Evolutionary conservation across 2,888 invertebrate species (phyloP), one percentile per base, ranked within the genome.

Genomic region (Lamellibrachia columna): DNA sequence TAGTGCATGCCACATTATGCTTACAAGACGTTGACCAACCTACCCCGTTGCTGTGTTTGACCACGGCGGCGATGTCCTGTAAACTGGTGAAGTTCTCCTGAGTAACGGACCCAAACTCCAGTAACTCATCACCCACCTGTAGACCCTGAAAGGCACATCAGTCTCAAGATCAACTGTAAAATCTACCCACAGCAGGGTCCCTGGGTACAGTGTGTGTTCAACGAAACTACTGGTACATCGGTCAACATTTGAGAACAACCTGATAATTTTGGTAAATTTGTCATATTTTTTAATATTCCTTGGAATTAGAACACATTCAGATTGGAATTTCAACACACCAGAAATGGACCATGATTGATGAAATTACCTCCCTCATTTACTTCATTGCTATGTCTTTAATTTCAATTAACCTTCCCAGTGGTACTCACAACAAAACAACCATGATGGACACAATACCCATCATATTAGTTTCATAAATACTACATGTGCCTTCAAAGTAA

Each of bases 1-100:
- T 55, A 55, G 55, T 3, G 55, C 2, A 55, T 55, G 40, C 40
- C 40, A 40, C 40, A 40, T 40, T 40, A 40, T 1, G 40, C 40
- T 40, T 40, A 55, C 55, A 22, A 22, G 75, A 75, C 15, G 75
- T 3, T 75, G 75, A 22, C 1, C 75, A 15, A 95, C 95, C 94
- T 94, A 96, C 96, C 94, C 95, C 96, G 93, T 95, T 95, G 94
- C 96, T 96, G 93, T 96, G 96, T 91, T 96, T 95, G n/a, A 96
- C 95, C 52, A 96, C 95, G 28, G 95, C 92, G 1, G 94, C 96
- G 90, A 96, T 95, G 92, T 95, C 95, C 91, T 95, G 95, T 7
- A 96, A 93, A 90, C 94, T 95, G 93, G 94, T 94, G 93, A 96
- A 96, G 93, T 96, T 96, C n/a, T 94, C 94, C 9, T 93, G 92